Conservation (phyloP, 2,113 vertebrate genomes). For the Lophura nycthemera region DNA sequence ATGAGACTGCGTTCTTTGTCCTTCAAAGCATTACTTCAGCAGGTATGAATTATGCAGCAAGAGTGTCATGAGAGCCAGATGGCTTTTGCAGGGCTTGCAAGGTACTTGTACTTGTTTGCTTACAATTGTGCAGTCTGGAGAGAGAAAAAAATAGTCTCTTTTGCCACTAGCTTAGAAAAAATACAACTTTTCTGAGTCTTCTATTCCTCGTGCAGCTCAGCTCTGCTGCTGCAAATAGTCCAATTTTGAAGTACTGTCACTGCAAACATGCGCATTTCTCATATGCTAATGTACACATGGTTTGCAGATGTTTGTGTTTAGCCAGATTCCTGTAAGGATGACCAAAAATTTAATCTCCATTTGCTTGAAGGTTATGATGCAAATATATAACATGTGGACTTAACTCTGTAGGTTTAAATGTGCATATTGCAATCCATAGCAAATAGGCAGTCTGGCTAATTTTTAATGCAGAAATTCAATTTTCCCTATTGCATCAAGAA, state of each 20-base stretch:
- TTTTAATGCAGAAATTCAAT: not conserved
- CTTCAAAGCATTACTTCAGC: slow-evolving; percentile 77
- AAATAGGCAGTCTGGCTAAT: not conserved
- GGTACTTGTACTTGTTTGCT: not conserved
- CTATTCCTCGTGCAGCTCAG: not conserved
- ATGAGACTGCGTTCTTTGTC: slow-evolving; percentile 75
- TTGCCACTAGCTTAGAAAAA: not conserved
- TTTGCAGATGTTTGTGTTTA: not conserved
- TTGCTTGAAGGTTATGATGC: not conserved
- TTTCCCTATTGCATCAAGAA: not conserved
- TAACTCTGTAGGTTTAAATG: not conserved
- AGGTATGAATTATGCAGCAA: slow-evolving; percentile 64
- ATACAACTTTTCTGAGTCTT: not conserved
- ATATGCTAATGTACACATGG: not conserved
- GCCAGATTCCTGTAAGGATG: not conserved
- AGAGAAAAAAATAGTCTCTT: not conserved
- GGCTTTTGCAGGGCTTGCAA: not conserved
- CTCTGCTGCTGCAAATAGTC: not conserved
- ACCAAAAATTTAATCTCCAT: not conserved
- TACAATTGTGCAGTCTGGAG: not conserved
- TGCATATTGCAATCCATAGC: not conserved
- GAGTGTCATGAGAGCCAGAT: not conserved
- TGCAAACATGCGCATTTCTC: not conserved
- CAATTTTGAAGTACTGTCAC: not conserved
- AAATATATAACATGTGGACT: not conserved